Evolutionary conservation across 2,888 invertebrate genomes (phyloP), one percentile per base, ranked within the genome.

Genomic region (Dryomyza anilis): DNA sequence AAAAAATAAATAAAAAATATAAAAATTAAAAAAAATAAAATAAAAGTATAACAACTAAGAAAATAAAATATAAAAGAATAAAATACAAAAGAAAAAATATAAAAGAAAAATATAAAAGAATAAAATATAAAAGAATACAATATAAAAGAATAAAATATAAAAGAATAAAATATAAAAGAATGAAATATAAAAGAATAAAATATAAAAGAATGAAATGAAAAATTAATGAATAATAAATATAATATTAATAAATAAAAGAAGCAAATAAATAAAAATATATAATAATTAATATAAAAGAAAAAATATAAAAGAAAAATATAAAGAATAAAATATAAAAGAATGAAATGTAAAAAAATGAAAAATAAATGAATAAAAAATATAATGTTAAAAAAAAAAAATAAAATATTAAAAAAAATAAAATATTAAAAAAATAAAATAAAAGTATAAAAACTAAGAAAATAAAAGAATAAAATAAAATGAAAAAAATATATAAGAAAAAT

Each of bases 91-190:
- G 23, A 50, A n/a, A n/a, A n/a, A n/a, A n/a, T n/a, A n/a, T n/a
- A n/a, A n/a, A n/a, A n/a, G n/a, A n/a, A n/a, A n/a, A 50, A 50
- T 50, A 19, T 19, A 50, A 50, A 50, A 21, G 14, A 50, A 50
- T 21, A 50, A n/a, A 50, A 23, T 21, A 23, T 23, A 50, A 50
- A 50, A 50, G 14, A 19, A 21, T 23, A 19, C 12, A 50, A 19
- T n/a, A 50, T 19, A 19, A 50, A 50, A 50, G 23, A 23, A n/a
- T 19, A 50, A 50, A 50, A 21, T 23, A 21, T 21, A 23, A n/a
- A 50, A 50, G 23, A 50, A 23, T 21, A 21, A 50, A 19, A 21
- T 21, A 50, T 19, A 50, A 23, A 19, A 19, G 23, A 50, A 21
- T 19, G 23, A 23, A 21, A 19, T 21, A 50, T 12, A 12, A 50